Evolutionary conservation across 2,113 vertebrate species (phyloP).

Genomic region (Alethe castanea): DNA sequence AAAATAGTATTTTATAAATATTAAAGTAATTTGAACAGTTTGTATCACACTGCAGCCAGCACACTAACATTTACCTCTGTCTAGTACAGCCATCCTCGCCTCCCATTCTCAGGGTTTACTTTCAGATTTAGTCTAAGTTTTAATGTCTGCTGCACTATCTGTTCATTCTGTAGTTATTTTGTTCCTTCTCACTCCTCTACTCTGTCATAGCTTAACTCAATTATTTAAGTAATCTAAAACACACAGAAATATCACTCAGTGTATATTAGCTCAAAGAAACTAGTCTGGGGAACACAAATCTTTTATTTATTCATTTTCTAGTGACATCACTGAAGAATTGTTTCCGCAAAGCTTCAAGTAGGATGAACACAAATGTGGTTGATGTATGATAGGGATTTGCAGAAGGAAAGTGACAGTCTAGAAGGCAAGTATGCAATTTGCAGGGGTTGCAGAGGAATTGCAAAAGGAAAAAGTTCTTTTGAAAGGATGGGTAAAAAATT

Average conservation of each 20-base stretch:
- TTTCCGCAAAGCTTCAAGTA: not conserved
- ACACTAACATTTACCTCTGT: not conserved
- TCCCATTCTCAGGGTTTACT: not conserved
- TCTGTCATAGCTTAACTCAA: not conserved
- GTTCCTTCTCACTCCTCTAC: not conserved
- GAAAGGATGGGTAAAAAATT: not conserved
- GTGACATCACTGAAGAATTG: not conserved
- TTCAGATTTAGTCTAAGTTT: slow-evolving; percentile 28
- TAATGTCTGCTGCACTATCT: not conserved
- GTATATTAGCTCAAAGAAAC: not conserved
- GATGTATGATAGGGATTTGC: not conserved
- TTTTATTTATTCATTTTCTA: slow-evolving; percentile 33
- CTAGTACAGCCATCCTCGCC: not conserved
- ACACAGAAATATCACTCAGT: not conserved
- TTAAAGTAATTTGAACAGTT: slow-evolving; percentile 2
- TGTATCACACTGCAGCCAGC: slow-evolving; percentile 14
- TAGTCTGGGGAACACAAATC: not conserved
- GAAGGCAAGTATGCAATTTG: not conserved
- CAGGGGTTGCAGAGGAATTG: not conserved
- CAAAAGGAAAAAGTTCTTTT: not conserved
- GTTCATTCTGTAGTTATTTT: not conserved
- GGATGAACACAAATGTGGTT: not conserved
- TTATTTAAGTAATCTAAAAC: slow-evolving; percentile 33
- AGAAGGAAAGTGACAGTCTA: not conserved
- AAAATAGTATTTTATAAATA: slow-evolving; percentile 14